Evolutionary conservation across 2,113 vertebrate genomes (phyloP), one percentile per base, ranked within the genome.

Genomic region (Lasiurus borealis): DNA sequence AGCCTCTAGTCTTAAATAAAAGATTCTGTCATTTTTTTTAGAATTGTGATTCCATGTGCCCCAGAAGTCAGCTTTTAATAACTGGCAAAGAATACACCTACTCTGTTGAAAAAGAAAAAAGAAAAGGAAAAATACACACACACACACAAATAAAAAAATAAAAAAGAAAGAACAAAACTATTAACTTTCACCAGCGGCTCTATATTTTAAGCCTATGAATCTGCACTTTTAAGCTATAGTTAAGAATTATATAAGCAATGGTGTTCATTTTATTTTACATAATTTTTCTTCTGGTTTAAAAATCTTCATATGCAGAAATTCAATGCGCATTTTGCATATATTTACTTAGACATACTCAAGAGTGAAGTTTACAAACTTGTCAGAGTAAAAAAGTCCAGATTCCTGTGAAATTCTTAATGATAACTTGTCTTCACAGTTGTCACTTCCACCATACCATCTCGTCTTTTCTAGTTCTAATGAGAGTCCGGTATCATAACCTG

Each of bases 181-280:
- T 76, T 86, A 92, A 82, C 59, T 95, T 95, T 94, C 48, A 66
- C 52, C 44, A 78, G 36, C n/a, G 85, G 83, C 44, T 27, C 75
- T 95, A 14, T 88, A 88, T 94, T 95, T 97, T 59, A 66, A 96
- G 68, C 81, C 59, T 82, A 46, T 81, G 93, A 85, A 83, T 97
- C 91, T 96, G 69, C 95, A 94, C 85, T 95, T 96, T 97, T 48
- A 64, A 94, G 77, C 86, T 95, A 86, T 95, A 88, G 95, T 96
- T 95, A 94, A 83, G 94, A 95, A 96, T 97, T 90, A 96, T 85
- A 80, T 95, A 92, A 84, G 94, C 82, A 88, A 82, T 78, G 82
- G 29, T 78, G 80, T 92, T 94, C 90, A 95, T 91, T 90, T 96
- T 91, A 90, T 91, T 94, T 93, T 87, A 95, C 76, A 90, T 93